Evolutionary conservation across 2,888 invertebrate genomes (phyloP), one percentile per base, ranked within the genome.

Genomic region (Megalurothrips usitatus): DNA sequence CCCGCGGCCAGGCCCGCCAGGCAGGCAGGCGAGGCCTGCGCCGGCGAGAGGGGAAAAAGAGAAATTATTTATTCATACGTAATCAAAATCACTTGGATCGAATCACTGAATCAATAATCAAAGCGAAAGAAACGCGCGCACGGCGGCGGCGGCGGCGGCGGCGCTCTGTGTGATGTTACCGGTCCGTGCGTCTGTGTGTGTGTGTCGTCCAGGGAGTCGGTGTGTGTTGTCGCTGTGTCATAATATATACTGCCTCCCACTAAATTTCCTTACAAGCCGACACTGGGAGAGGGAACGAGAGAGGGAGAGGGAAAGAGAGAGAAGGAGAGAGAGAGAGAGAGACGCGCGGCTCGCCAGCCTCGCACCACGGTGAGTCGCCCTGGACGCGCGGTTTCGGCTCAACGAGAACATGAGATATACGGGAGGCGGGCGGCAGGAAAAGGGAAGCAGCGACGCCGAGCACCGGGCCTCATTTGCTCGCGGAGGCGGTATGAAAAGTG

Each of bases 61-160:
- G 23, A 26, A 75, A 75, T 75, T 75, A 75, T 75, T 75, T 75
- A 75, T 75, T 75, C 68, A 75, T 75, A 75, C 68, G 68, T 75
- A 75, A 75, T 75, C 68, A 75, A 75, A 75, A 75, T 75, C 68
- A 75, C 68, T 75, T 75, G 68, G 68, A 75, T 75, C 68, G 68
- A 75, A 75, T 75, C 68, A 75, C 68, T 75, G 68, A 75, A 75
- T 75, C 68, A 75, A 75, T 75, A 75, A 75, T 75, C 68, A 75
- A 26, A 12, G 68, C 26, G 23, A 75, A 75, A 75, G 68, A 75
- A 75, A 75, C 23, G 23, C 68, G 34, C 26, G 63, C 63, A 17
- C 63, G n/a, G 9, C 63, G 63, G 14, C 63, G n/a, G 12, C 52
- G 49, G 10, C 49, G 49, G 10, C 49, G n/a, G n/a, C n/a, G n/a